phyloP scores from a whole-genome alignment of 2,113 vertebrate genomes.

The Brachionichthys hirsutus region DNA sequence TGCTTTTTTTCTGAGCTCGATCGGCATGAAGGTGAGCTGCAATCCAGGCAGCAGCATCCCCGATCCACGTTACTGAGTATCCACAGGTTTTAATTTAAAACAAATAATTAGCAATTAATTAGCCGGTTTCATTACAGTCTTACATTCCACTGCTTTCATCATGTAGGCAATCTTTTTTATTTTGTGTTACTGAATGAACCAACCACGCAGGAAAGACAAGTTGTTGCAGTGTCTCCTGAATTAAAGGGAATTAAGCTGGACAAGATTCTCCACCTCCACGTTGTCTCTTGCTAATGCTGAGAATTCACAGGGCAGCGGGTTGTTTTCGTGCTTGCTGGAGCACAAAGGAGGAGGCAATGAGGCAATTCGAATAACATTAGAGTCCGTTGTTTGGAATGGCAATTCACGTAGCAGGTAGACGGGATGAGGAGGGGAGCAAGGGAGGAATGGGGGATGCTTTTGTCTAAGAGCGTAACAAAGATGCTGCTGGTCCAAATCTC shows the following conservation, averaged over 20 bases:
- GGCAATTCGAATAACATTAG: conserved; percentile 70
- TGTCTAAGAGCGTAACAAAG: conserved; percentile 60
- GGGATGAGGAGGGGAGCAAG: not conserved
- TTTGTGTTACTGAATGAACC: not conserved
- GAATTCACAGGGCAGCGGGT: conserved; percentile 45
- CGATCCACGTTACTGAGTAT: conserved; percentile 15
- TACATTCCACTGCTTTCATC: not conserved
- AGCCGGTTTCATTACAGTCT: not conserved
- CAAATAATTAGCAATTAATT: conserved; percentile 1
- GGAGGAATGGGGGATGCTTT: not conserved
- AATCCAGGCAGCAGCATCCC: conserved; percentile 3
- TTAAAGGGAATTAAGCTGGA: conserved; percentile 15
- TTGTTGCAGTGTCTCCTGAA: conserved; percentile 10
- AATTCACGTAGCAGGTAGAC: conserved; percentile 49
- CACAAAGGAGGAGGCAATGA: conserved; percentile 66
- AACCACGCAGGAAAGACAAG: not conserved
- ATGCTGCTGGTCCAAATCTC: conserved; percentile 47
- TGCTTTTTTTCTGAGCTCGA: not conserved
- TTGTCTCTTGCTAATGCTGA: conserved; percentile 43
- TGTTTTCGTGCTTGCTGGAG: conserved; percentile 60
- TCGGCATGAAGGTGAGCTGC: conserved; percentile 36
- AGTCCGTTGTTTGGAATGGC: conserved; percentile 63
- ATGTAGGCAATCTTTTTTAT: not conserved
- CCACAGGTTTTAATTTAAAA: conserved; percentile 10
- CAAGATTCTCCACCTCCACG: conserved; percentile 3